These are phyloP conservation scores for Peromyscus californicus DNA, from an alignment of 2,113 vertebrate genomes.

Conservation along the genomic window DNA sequence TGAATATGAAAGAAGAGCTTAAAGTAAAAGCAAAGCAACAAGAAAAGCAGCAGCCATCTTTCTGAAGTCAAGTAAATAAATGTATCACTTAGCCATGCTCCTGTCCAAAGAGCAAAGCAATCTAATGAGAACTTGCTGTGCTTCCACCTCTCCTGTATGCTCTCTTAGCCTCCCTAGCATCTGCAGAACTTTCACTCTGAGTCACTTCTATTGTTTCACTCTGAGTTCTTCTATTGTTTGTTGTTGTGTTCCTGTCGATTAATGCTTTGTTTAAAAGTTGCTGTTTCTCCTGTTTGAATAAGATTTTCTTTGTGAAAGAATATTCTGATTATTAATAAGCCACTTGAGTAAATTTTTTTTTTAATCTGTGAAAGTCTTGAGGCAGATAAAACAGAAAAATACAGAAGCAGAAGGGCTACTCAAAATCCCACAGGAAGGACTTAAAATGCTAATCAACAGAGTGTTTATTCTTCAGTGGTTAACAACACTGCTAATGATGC, in stretches of 20 bases:
- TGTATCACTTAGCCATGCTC: not conserved
- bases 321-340: constrained; percentile 1
- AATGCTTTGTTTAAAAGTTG: constrained; percentile 16
- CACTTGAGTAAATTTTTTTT: not conserved
- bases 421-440: constrained; percentile 2
- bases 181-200: not conserved
- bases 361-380: constrained; percentile 23
- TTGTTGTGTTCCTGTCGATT: not conserved
- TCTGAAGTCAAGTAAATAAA: not conserved
- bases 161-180: no score
- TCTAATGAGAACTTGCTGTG: not conserved
- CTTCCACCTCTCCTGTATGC: not conserved
- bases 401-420: not conserved
- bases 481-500: constrained; percentile 12
- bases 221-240: not conserved
- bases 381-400: not conserved
- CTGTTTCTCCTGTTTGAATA: constrained; percentile 16
- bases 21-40: constrained; percentile 1
- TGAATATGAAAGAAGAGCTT: constrained; percentile 18
- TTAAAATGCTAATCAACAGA: not conserved
- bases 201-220: no score
- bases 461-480: not conserved
- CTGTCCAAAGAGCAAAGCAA: not conserved
- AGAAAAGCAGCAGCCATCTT: not conserved
- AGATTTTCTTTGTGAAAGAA: constrained; percentile 17